Base-by-base conservation (phyloP, 1,140 invertebrate genomes). In the Littorina saxatilis region DNA sequence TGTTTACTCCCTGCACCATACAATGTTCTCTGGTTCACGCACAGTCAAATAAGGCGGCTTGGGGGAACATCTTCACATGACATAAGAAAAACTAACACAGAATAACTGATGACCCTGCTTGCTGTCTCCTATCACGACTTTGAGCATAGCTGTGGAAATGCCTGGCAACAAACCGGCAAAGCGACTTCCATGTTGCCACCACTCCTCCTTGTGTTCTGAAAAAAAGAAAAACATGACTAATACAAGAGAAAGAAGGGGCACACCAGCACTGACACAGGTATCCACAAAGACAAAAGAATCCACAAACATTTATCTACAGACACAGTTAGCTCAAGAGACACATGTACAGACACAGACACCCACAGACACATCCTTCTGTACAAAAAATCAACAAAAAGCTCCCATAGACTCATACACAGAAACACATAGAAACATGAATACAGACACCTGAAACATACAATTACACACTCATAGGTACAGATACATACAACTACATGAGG, bases 91-190 rank as follows among this genome's bases (percentile, higher is more conserved):
- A 68, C 82, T 73, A 27, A 84, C 90, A 61, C 81, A 74, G 27
- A 87, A 87, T 9, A 90, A 86, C 63, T 80, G 81, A 43, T 88
- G 89, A 74, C 91, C 91, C 80, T 91, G 91, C 70, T 88, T 90
- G 1, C 83, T 73, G 74, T 90, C 88, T 20, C 90, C 89, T 35
- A 85, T 90, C 15, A 90, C 86, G 7, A 91, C 81, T 47, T 84
- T 84, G 77, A 84, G 82, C 72, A 90, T 76, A 4, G 86, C 86
- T 27, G 88, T 88, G 11, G 88, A 85, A 43, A 91, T 87, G 13
- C 91, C 89, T 81, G 91, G 91, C 40, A 91, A 81, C 66, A 91
- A 89, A 23, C 87, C 90, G 17, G 90, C 88, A 86, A 91, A 90
- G 9, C 86, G 82, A 55, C 87, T 85, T 1, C 90, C 90, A n/a